These are phyloP conservation scores for Sardinella longiceps DNA, from an alignment of 2,797 vertebrate species.

Conservation along the genomic window DNA sequence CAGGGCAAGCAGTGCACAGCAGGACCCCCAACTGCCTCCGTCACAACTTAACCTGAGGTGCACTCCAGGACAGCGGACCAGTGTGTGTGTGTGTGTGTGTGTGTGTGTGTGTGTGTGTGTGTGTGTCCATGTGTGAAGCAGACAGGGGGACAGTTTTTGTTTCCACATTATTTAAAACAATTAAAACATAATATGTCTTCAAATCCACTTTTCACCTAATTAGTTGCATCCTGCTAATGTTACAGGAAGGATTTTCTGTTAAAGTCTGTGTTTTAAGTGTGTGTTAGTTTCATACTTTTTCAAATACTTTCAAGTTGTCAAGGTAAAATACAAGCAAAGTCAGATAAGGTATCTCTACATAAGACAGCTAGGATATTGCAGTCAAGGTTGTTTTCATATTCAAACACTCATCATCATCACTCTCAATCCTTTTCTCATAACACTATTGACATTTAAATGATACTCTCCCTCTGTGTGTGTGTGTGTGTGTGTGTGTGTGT, in stretches of 20 bases:
- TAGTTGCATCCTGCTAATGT: not conserved
- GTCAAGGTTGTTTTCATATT: not conserved
- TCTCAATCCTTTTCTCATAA: not conserved
- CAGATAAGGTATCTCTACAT: not conserved
- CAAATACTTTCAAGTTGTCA: not conserved
- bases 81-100: not conserved
- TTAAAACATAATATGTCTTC: no score
- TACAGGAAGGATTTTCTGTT: not conserved
- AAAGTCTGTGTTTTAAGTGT: not conserved
- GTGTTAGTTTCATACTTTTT: not conserved
- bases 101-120: not conserved
- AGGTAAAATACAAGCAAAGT: not conserved
- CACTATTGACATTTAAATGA: constrained; percentile 24
- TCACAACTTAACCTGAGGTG: not conserved
- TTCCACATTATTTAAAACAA: no score
- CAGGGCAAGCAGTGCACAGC: not conserved
- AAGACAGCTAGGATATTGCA: not conserved
- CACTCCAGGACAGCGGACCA: not conserved
- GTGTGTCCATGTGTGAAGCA: constrained; percentile 37
- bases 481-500: constrained; percentile 8
- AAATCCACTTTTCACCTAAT: not conserved
- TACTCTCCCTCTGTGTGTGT: constrained; percentile 11
- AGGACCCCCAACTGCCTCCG: not conserved
- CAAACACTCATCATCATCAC: not conserved
- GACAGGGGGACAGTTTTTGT: not conserved